Evolutionary conservation across 2,888 invertebrate species (phyloP), one percentile per base, ranked within the genome.

Genomic region (Cephalotes varians): DNA sequence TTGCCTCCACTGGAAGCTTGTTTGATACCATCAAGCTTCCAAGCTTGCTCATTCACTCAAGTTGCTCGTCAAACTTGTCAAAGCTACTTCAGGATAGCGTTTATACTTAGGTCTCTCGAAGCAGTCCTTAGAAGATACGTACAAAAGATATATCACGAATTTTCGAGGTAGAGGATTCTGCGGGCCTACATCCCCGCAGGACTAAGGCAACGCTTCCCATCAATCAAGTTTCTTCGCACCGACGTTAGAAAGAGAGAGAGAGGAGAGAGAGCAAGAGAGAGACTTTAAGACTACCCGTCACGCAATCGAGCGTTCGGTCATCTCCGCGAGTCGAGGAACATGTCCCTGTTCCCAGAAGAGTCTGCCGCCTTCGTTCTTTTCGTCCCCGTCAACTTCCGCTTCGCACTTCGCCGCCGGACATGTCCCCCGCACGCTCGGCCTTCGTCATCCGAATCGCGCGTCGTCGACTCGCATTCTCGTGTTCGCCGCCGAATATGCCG

Each of bases 121-220:
- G 71, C 77, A 44, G 65, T 47, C 31, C 62, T 80, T 89, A 84
- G 69, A 89, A 87, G 77, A 86, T 89, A 86, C 81, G 79, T 88
- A 85, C 72, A 86, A 89, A 90, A 86, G 74, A 89, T 89, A 89
- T 89, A 89, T 89, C 83, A 88, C 81, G 86, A 80, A 87, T 71
- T 71, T 65, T 84, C 77, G 89, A 89, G 88, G 90, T 88, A 88
- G 88, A 80, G 65, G 86, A 83, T 88, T 85, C 25, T 62, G 21
- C 54, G 80, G 64, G 31, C 47, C 56, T 47, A 58, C 40, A 51
- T 73, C 74, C 71, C 58, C 34, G 58, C 31, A 58, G 71, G 58
- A 60, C 72, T 83, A 89, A 89, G 89, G 86, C 88, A 89, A 90
- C 80, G 81, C 71, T 82, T 54, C 34, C 28, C 15, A n/a, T 10